Conservation (phyloP, 92 coral and sea anemone species). For the Virgularia gustaviana region DNA sequence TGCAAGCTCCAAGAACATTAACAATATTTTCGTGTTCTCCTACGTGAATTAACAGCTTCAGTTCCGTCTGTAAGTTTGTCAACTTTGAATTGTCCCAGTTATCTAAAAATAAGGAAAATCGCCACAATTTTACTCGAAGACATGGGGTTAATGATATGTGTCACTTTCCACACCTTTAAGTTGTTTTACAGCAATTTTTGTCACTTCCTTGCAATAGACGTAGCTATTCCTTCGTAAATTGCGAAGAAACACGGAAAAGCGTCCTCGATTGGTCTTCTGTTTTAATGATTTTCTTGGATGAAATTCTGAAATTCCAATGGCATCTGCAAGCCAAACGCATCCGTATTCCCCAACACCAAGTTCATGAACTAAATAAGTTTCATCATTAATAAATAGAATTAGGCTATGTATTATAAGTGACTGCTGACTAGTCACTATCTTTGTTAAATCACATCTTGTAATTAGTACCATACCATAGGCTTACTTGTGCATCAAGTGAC, state of each 20-base stretch:
- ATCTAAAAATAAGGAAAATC: constrained; percentile 42
- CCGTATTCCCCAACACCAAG: constrained; percentile 96
- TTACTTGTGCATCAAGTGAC: too few relatives aligned
- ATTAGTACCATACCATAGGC: too few relatives aligned
- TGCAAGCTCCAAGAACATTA: constrained; percentile 86
- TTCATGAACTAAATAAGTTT: constrained; percentile 9
- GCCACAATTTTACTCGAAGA: not conserved
- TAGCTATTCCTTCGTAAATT: constrained; percentile 35
- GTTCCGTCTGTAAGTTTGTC: constrained; percentile 74
- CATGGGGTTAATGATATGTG: not conserved
- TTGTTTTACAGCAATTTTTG: constrained; percentile 75
- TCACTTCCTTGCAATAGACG: constrained; percentile 41
- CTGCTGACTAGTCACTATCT: too few relatives aligned
- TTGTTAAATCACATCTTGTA: too few relatives aligned
- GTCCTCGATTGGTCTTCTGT: constrained; percentile 53
- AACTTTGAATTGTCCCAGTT: constrained; percentile 62
- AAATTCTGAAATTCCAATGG: constrained; percentile 82
- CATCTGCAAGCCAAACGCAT: constrained; percentile 77
- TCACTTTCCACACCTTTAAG: constrained; percentile 60
- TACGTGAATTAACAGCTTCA: constrained; percentile 77
- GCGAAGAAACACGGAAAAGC: constrained; percentile 59
- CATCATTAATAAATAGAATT: not conserved
- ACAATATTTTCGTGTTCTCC: constrained; percentile 81
- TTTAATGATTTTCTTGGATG: constrained; percentile 61
- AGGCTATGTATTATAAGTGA: not conserved